Evolutionary conservation across 2,888 invertebrate species (phyloP), one percentile per base, ranked within the genome.

Genomic region (Mamestra brassicae): DNA sequence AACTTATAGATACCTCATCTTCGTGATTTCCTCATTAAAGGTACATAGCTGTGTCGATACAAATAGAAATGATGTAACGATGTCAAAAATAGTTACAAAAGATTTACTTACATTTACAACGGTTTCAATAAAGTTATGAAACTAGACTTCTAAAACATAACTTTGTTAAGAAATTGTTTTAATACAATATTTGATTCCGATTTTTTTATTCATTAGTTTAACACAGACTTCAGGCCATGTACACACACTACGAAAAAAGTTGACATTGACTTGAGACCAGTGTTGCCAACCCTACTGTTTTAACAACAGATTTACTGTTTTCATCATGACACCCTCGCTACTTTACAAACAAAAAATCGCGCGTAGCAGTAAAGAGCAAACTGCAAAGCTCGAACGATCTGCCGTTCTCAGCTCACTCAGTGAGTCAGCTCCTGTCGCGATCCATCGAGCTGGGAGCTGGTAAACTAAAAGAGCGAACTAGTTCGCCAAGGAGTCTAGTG

Each of bases 51-150:
- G n/a, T 42, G 54, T 42, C 78, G 76, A 78, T 83, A 78, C 76
- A 76, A 79, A 76, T 87, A 85, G 74, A 71, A 75, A 90, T 95
- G 94, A 95, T 94, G 95, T 94, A 94, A 94, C 92, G 89, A 83
- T 88, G 90, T 90, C 91, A 85, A 92, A 93, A 94, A 78, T 83
- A 83, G 76, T 65, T 52, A 10, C 11, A 26, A 50, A 26, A 45
- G 3, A 36, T 61, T 61, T 42, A 81, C 84, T 83, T 72, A 83
- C 83, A 15, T 60, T 47, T 55, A 17, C 5, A 36, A 38, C 4
- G 15, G 15, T 55, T 72, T 26, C 15, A 6, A n/a, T 15, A 11
- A 38, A 55, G 4, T 15, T 36, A 50, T 17, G 6, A 63, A 15
- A 71, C 15, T 38, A 60, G 8, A n/a, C 15, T 38, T n/a, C 11